phyloP scores from a whole-genome alignment of 2,888 invertebrate species.

The Tolmerus cingulatus region DNA sequence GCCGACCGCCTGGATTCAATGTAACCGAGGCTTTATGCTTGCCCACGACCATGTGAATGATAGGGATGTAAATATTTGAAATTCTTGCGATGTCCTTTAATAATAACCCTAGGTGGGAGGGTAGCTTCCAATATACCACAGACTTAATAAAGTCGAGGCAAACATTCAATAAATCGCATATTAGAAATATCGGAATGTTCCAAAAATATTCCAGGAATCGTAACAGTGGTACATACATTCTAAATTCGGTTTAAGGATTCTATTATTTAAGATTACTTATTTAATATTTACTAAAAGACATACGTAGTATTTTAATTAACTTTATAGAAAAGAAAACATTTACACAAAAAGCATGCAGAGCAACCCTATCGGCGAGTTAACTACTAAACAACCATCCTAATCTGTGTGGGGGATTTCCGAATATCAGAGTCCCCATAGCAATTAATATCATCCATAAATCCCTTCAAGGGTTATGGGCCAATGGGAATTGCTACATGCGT shows the following conservation, averaged over 20 bases:
- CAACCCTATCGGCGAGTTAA: neutral
- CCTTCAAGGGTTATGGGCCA: neutral
- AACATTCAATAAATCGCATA: neutral
- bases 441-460: neutral
- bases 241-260: neutral
- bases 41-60: neutral
- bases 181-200: neutral
- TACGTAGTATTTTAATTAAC: neutral
- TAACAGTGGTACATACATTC: neutral
- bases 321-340: neutral
- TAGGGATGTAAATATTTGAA: neutral
- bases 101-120: neutral
- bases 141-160: neutral
- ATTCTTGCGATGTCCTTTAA: neutral
- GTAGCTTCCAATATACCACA: neutral
- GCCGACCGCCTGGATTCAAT: neutral
- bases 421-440: neutral
- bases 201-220: neutral
- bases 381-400: neutral
- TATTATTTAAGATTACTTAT: neutral
- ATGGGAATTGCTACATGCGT: neutral
- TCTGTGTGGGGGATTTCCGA: neutral
- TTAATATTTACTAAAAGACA: no score
- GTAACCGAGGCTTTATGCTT: neutral
- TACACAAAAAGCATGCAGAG: neutral